Conservation (phyloP, 2,797 vertebrate genomes). For the Aphelocoma californica region DNA sequence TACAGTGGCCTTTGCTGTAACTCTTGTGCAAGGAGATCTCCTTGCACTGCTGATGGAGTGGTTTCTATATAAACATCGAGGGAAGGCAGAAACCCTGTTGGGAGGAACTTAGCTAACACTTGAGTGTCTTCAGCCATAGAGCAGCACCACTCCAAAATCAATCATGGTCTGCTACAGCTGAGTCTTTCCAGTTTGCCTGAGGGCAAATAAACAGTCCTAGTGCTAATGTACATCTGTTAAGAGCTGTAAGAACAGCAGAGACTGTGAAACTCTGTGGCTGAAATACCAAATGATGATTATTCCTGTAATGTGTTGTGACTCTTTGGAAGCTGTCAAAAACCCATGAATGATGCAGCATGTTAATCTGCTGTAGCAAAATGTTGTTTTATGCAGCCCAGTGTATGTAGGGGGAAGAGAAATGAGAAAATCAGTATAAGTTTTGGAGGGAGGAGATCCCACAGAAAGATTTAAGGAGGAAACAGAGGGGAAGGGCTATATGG, state of each 20-base stretch:
- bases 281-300: neutral
- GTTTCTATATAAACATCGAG: neutral
- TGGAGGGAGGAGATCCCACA: neutral
- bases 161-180: neutral
- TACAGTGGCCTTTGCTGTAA: neutral
- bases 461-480: neutral
- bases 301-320: neutral
- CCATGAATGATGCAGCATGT: neutral
- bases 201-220: neutral
- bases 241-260: neutral
- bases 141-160: neutral
- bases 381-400: neutral
- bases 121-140: neutral
- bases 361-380: neutral
- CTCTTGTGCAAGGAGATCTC: neutral
- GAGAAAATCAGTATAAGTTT: accelerated
- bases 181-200: neutral
- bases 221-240: neutral
- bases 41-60: neutral
- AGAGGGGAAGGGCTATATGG: neutral
- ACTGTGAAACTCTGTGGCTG: neutral
- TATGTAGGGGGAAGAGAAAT: neutral
- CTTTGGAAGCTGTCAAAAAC: neutral
- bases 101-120: neutral
- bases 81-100: neutral